These are phyloP conservation scores for Nebria ingens DNA, from an alignment of 1,140 invertebrate genomes.

Conservation along the genomic window DNA sequence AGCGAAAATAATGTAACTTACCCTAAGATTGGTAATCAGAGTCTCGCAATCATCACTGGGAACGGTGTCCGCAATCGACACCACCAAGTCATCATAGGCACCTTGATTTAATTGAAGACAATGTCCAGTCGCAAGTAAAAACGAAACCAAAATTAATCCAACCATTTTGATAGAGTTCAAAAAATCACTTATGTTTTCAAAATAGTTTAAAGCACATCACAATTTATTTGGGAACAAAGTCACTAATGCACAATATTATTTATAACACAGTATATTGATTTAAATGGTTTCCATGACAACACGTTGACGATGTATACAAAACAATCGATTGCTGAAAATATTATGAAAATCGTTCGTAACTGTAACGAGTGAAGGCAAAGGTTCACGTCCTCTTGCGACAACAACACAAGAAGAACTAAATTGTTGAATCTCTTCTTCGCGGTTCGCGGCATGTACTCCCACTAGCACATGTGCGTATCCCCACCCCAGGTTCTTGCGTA, in stretches of 20 bases:
- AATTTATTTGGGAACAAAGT: not conserved
- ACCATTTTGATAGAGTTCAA: not conserved
- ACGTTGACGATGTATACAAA: not conserved
- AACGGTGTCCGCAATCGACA: constrained; percentile 30
- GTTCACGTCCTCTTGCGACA: not conserved
- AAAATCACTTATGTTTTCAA: not conserved
- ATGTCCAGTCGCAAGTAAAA: not conserved
- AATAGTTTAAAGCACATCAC: not conserved
- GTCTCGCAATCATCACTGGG: constrained; percentile 29
- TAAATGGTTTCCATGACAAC: not conserved
- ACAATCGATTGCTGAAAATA: not conserved
- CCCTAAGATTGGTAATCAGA: constrained; percentile 32
- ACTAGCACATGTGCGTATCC: no score
- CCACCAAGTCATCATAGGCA: constrained; percentile 33
- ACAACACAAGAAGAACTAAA: not conserved
- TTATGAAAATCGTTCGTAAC: not conserved
- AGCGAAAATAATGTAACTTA: constrained; percentile 20
- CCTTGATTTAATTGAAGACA: constrained; percentile 28
- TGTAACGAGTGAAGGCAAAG: not conserved
- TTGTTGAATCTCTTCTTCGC: no score
- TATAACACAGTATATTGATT: not conserved
- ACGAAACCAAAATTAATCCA: not conserved
- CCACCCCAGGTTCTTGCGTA: no score
- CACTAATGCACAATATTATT: not conserved
- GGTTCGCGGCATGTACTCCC: no score